Evolutionary conservation across 2,888 invertebrate species (phyloP).

Genomic region (Esperia sulphurella): DNA sequence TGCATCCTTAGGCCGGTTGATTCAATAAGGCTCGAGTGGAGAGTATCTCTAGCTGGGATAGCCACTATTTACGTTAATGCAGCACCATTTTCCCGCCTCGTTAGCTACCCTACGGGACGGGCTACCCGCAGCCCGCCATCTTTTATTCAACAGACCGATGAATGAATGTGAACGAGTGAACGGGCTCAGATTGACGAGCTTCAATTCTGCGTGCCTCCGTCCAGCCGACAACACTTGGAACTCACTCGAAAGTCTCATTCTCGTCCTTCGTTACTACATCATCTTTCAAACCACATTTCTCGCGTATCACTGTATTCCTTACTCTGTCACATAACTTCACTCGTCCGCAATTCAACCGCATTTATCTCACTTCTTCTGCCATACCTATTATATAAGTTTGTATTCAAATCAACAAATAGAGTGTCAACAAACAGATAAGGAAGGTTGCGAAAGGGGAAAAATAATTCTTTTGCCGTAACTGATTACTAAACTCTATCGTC

Average conservation of each 20-base stretch:
- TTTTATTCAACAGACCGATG: constrained; percentile 58
- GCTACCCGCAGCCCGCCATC: constrained; percentile 32
- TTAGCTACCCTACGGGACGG: constrained; percentile 25
- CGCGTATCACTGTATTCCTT: too few species aligned
- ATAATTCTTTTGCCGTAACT: too few species aligned
- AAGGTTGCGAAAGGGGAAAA: too few species aligned
- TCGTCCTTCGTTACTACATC: too few species aligned
- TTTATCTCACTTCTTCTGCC: too few species aligned
- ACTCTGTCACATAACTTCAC: too few species aligned
- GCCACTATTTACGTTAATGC: constrained; percentile 41
- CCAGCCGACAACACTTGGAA: neutral
- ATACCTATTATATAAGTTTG: too few species aligned
- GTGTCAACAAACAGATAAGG: too few species aligned
- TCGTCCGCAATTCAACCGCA: too few species aligned
- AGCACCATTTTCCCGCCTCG: constrained; percentile 42
- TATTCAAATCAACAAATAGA: too few species aligned
- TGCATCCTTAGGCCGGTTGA: constrained; percentile 4
- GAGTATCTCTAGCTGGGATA: constrained; percentile 26
- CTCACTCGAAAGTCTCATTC: neutral
- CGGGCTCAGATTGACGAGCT: constrained; percentile 33
- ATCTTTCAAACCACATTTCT: too few species aligned
- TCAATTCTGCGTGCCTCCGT: constrained; percentile 10
- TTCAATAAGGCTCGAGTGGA: constrained; percentile 8
- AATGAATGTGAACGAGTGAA: constrained; percentile 41
- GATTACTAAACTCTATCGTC: too few species aligned